phyloP scores from a whole-genome alignment of 2,113 vertebrate genomes.

The Pseudopodoces humilis region DNA sequence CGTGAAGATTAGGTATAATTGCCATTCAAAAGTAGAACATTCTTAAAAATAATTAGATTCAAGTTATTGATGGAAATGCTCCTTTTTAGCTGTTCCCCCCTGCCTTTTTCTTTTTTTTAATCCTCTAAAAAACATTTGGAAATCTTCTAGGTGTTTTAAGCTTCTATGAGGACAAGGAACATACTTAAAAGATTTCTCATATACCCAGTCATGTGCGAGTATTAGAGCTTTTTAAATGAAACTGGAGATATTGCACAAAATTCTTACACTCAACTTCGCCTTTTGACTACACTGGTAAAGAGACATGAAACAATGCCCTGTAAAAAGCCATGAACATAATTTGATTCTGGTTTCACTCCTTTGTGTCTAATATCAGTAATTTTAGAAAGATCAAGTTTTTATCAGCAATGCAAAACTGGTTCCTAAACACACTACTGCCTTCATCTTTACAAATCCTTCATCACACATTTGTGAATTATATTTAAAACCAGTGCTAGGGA shows the following conservation, averaged over 20 bases:
- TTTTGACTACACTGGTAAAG: neutral
- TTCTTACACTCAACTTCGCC: neutral
- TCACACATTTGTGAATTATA: neutral
- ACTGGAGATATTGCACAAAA: neutral
- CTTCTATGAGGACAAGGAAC: neutral
- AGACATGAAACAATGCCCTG: neutral
- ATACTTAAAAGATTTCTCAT: neutral
- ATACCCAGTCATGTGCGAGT: accelerated
- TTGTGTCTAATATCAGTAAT: neutral
- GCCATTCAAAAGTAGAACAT: neutral
- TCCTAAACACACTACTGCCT: neutral
- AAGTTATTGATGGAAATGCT: neutral
- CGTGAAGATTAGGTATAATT: neutral
- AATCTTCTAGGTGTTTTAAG: neutral
- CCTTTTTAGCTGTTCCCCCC: neutral
- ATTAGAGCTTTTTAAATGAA: neutral
- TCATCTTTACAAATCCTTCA: neutral
- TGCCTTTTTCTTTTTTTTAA: neutral
- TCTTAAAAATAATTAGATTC: neutral
- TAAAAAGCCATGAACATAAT: neutral
- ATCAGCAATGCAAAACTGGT: neutral
- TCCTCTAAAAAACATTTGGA: neutral
- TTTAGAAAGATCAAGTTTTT: neutral
- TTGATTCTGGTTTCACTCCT: neutral
- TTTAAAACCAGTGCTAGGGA: neutral